Conservation (phyloP, 2,888 invertebrate species). For the Abrostola tripartita region DNA sequence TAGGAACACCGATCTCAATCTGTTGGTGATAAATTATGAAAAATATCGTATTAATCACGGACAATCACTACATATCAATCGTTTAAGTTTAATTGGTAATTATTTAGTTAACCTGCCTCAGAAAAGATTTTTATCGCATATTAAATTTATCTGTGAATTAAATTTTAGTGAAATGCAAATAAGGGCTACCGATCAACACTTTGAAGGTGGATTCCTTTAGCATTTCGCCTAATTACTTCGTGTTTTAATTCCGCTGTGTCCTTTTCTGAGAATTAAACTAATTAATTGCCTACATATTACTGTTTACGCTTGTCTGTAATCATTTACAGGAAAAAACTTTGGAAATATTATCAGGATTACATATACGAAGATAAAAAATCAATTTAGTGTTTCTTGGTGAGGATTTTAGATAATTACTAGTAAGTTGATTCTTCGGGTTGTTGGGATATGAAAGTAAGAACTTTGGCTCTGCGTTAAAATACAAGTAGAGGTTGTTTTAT, state of each 20-base stretch:
- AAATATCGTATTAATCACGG: conserved; percentile 84
- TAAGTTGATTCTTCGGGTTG: no score
- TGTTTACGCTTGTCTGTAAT: conserved; percentile 3
- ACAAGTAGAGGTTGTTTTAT: no score
- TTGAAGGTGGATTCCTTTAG: not conserved
- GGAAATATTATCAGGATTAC: not conserved
- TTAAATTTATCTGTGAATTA: conserved; percentile 49
- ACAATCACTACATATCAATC: conserved; percentile 75
- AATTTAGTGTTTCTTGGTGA: no score
- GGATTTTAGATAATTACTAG: no score
- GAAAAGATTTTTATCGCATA: conserved; percentile 59
- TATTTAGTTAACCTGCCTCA: conserved; percentile 71
- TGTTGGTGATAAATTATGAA: conserved; percentile 79
- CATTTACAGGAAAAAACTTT: not conserved
- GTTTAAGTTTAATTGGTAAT: conserved; percentile 77
- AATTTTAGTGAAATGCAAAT: conserved; percentile 46
- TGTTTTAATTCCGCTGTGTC: conserved; percentile 2
- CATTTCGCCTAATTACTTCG: conserved; percentile 24
- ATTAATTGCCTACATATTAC: conserved; percentile 8
- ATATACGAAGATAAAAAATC: not conserved
- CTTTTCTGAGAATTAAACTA: conserved; percentile 17
- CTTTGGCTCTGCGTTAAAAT: no score
- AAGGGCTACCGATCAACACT: conserved; percentile 8
- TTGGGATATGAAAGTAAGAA: no score
- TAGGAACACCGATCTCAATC: conserved; percentile 76